These are phyloP conservation scores for Trididemnum clinides DNA, from an alignment of 23 tunicate genomes.

Conservation along the genomic window DNA sequence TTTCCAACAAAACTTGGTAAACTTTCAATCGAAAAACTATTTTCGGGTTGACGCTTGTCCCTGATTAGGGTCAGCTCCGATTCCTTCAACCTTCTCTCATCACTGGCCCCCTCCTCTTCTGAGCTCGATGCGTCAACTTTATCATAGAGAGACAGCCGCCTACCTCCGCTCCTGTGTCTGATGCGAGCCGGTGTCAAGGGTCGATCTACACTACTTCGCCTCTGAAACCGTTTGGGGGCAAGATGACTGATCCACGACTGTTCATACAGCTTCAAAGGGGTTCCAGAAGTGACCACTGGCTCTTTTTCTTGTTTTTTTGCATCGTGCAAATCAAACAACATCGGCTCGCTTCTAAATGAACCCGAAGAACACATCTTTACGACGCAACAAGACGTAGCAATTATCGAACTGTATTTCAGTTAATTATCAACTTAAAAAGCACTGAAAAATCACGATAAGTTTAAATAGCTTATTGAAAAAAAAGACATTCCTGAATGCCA, in stretches of 20 bases:
- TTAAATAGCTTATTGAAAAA: too few species aligned
- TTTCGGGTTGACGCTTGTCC: too few species aligned
- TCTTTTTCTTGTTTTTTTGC: too few species aligned
- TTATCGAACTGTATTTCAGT: too few species aligned
- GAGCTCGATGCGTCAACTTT: neutral
- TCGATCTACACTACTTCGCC: slow-evolving; percentile 20
- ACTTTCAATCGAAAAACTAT: too few species aligned
- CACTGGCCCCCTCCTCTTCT: neutral
- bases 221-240: neutral
- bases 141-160: slow-evolving; percentile 1
- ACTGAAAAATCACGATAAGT: too few species aligned
- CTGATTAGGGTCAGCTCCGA: neutral
- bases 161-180: neutral
- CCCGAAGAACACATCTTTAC: neutral
- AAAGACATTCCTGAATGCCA: too few species aligned
- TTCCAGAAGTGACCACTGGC: too few species aligned
- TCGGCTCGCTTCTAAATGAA: neutral
- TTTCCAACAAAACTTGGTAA: too few species aligned
- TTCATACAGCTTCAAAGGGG: too few species aligned
- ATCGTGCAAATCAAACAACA: neutral
- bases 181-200: slow-evolving; percentile 51
- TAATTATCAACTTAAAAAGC: too few species aligned
- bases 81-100: neutral
- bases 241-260: neutral
- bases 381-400: neutral